phyloP scores from a whole-genome alignment of 2,888 invertebrate species.

The Eupithecia exiguata region DNA sequence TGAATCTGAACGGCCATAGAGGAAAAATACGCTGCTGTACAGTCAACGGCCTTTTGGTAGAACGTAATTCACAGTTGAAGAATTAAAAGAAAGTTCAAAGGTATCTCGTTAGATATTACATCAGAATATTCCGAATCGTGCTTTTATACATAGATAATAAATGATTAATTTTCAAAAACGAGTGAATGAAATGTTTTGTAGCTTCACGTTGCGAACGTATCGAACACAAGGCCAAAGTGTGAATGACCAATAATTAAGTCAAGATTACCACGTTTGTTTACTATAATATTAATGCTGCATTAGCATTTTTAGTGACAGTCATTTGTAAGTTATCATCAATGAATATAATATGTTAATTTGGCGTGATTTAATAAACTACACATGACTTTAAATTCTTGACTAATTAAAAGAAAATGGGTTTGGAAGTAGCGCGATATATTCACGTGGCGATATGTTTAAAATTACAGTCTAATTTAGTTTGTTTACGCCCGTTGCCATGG shows the following conservation, averaged over 20 bases:
- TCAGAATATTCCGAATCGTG: background rate
- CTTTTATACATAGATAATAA: background rate
- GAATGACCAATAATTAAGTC: background rate
- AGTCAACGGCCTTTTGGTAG: too few relatives aligned
- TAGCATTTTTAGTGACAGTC: background rate
- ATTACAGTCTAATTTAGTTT: too few relatives aligned
- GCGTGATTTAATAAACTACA: too few relatives aligned
- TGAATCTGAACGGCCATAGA: background rate
- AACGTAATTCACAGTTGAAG: background rate
- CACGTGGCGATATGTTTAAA: too few relatives aligned
- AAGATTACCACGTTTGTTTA: slow-evolving; percentile 19
- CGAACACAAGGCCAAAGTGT: background rate
- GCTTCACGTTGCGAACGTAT: background rate
- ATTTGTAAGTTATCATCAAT: background rate
- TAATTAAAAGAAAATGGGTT: too few relatives aligned
- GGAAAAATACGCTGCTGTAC: too few relatives aligned
- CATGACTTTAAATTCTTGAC: too few relatives aligned
- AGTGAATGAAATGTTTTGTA: background rate
- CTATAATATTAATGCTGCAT: slow-evolving; percentile 5
- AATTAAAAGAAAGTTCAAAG: background rate
- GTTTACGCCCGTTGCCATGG: too few relatives aligned
- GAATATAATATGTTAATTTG: background rate
- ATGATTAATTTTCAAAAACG: background rate
- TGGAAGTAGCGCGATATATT: too few relatives aligned
- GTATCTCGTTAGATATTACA: too few relatives aligned